Base-by-base conservation (phyloP, 2,888 invertebrate species). In the Trichopria drosophilae region DNA sequence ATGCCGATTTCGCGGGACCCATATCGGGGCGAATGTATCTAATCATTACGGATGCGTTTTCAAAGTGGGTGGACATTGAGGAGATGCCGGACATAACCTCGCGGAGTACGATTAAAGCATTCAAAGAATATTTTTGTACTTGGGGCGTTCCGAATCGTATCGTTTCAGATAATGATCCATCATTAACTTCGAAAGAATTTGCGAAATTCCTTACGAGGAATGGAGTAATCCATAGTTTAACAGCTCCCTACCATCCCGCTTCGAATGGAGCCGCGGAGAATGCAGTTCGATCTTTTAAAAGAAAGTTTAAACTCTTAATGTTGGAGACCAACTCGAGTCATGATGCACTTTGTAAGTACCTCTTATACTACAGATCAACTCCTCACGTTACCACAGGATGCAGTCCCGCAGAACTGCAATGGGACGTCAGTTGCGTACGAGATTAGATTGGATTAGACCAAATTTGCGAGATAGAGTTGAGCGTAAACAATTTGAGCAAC, bases 51-150 rank as follows among this genome's bases (percentile, higher is more conserved):
- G 31, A 23, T 18, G 34, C 4, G 3, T 51, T 45, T 23, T 55
- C 49, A 4, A 60, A 57, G 29, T 58, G 56, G 59, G 31, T 53
- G 2, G 57, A 60, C 29, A 31, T 59, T 10, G 44, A 36, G 13
- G 39, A 31, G 3, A 55, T 60, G 57, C 7, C 6, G 1, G 34
- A 45, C n/a, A 46, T 48, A 3, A 43, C 43, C 6, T 15, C 59
- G 1, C 34, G 47, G 12, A 16, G 26, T 12, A 51, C 46, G 3
- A 45, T 54, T n/a, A 9, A n/a, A 13, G 22, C 19, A n/a, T 49
- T 57, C 4, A 36, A 20, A n/a, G 32, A 44, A 6, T 47, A 43
- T 28, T 56, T 57, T 22, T 12, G 18, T 1, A 41, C 36, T 9
- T 49, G 56, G 50, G 48, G 58, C 4, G 6, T 51, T n/a, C 54